A percentile compares a stretch with the other conserved stretches of the same genome.
These are phyloP conservation scores for Ectemnius lituratus DNA, from an alignment of 2,888 invertebrate genomes.

Conservation along the genomic window DNA sequence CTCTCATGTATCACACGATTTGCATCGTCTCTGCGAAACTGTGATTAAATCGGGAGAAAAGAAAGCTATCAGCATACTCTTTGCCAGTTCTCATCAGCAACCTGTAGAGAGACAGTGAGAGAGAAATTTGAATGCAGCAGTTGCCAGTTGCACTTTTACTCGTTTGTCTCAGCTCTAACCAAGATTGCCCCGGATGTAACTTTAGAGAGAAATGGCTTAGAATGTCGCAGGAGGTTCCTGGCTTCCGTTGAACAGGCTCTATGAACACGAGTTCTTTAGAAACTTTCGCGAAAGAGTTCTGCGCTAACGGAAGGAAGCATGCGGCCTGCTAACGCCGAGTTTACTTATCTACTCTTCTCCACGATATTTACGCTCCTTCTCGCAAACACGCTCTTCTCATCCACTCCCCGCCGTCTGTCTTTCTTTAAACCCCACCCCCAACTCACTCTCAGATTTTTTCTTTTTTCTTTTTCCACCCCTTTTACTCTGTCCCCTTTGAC, in stretches of 20 bases:
- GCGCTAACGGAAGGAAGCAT: background rate
- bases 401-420: slow-evolving; percentile 12
- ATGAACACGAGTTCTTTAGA: background rate
- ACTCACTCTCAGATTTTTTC: background rate
- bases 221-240: too few relatives aligned
- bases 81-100: slow-evolving; percentile 21
- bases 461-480: slow-evolving; percentile 12
- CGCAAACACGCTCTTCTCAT: slow-evolving; percentile 4
- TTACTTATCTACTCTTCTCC: slow-evolving; percentile 5
- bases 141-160: too few relatives aligned
- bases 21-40: too few relatives aligned
- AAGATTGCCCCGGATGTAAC: too few relatives aligned
- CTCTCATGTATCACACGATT: too few relatives aligned
- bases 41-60: slow-evolving; percentile 24
- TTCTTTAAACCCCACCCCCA: slow-evolving; percentile 8
- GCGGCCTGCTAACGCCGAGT: slow-evolving; percentile 4
- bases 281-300: background rate
- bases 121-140: too few relatives aligned
- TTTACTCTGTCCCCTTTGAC: background rate
- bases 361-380: slow-evolving; percentile 24
- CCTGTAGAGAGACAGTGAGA: too few relatives aligned
- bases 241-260: slow-evolving; percentile 4
- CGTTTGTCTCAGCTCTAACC: too few relatives aligned
- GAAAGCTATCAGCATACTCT: slow-evolving; percentile 12
- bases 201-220: too few relatives aligned